Percentiles rank a stretch among this genome's conserved stretches.
Evolutionary conservation across 2,888 invertebrate genomes (phyloP).

Genomic region (Mylabris sibirica): DNA sequence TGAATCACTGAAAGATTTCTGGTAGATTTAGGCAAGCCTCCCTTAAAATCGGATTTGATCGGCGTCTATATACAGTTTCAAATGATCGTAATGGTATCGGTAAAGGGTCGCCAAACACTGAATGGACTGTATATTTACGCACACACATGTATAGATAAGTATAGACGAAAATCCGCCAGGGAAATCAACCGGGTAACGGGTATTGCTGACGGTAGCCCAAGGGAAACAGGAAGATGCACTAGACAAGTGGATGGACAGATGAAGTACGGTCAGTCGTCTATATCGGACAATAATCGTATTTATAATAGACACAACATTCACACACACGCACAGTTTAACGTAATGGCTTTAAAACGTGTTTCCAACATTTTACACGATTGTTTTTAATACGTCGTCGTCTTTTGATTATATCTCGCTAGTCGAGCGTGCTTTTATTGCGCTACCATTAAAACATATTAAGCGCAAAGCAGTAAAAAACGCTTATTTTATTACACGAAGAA

Average conservation of each 20-base stretch:
- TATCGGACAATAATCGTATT: background rate
- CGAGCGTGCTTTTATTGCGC: background rate
- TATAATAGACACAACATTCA: no score
- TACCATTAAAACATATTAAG: background rate
- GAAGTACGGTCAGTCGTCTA: background rate
- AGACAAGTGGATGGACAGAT: background rate
- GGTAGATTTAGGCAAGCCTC: background rate
- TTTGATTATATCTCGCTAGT: background rate
- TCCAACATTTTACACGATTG: background rate
- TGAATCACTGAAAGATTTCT: slow-evolving; percentile 18
- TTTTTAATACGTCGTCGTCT: background rate
- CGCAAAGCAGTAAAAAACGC: background rate
- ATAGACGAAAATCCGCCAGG: background rate
- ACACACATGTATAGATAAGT: background rate
- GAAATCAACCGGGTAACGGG: slow-evolving; percentile 9
- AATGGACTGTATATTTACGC: background rate
- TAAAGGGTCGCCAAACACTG: background rate
- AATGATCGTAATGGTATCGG: background rate
- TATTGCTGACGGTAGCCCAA: background rate
- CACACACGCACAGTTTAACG: slow-evolving; percentile 1
- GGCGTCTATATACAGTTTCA: background rate
- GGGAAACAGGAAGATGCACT: background rate
- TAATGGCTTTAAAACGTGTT: background rate
- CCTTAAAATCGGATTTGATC: background rate
- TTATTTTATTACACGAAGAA: background rate